These are phyloP conservation scores for Ornithorhynchus anatinus DNA, from an alignment of 2,113 vertebrate genomes.

Conservation along the genomic window DNA sequence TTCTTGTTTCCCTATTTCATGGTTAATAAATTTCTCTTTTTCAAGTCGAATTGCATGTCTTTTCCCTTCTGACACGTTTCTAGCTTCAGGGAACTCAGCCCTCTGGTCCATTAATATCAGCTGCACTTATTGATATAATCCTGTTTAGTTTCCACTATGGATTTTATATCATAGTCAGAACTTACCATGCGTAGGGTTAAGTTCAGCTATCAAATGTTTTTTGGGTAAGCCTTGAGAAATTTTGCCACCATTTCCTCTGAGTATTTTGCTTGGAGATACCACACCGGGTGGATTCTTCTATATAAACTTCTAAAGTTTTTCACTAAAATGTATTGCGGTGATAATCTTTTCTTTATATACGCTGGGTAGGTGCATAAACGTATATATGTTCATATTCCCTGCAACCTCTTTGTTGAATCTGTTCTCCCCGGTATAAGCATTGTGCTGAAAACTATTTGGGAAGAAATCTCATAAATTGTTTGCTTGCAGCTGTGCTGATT, in stretches of 20 bases:
- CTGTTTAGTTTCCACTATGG: conserved; percentile 50
- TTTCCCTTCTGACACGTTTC: conserved; percentile 53
- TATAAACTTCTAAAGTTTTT: no score
- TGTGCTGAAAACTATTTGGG: neutral
- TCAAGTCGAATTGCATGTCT: conserved; percentile 58
- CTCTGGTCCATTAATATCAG: conserved; percentile 58
- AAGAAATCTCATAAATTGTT: neutral
- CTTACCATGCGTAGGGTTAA: conserved; percentile 37
- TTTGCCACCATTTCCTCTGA: conserved; percentile 13
- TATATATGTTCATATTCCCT: no score
- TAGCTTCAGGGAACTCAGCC: conserved; percentile 63
- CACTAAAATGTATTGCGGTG: no score
- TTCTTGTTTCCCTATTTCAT: conserved; percentile 66
- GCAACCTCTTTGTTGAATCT: neutral
- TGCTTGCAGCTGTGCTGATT: conserved; percentile 3
- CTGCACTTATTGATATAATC: conserved; percentile 53
- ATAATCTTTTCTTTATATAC: no score
- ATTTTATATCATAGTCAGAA: conserved; percentile 51
- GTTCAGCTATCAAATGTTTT: conserved; percentile 4
- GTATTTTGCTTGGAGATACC: no score
- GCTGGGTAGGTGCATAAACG: no score
- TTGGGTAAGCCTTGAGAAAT: conserved; percentile 4
- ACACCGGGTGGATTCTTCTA: no score
- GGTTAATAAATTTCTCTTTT: conserved; percentile 70
- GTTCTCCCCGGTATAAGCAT: neutral